phyloP scores from a whole-genome alignment of 1,140 invertebrate genomes.

The Lethrus apterus region DNA sequence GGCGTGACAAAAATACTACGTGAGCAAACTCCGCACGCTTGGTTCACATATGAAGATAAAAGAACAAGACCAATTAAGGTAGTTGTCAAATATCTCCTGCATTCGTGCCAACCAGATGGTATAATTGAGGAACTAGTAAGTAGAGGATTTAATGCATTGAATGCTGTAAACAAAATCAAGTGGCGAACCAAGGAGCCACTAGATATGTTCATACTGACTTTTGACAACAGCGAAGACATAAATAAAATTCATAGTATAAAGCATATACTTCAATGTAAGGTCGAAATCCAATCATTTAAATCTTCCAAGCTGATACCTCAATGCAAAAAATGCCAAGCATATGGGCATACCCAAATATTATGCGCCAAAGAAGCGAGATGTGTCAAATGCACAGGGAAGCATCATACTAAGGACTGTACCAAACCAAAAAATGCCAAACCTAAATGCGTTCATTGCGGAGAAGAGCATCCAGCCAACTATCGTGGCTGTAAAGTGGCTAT shows the following conservation, averaged over 20 bases:
- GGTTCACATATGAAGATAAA: slow-evolving; percentile 17
- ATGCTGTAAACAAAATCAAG: slow-evolving; percentile 16
- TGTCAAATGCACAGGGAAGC: slow-evolving; percentile 34
- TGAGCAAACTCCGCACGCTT: too few relatives aligned
- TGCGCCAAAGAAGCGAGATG: slow-evolving; percentile 20
- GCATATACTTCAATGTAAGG: slow-evolving; percentile 14
- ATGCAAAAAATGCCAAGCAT: too few relatives aligned
- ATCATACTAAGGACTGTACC: slow-evolving; percentile 36
- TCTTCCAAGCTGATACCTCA: background rate
- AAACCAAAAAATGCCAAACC: slow-evolving; percentile 27
- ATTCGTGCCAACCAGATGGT: background rate
- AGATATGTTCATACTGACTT: slow-evolving; percentile 19
- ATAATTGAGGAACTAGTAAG: slow-evolving; percentile 11
- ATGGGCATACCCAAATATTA: slow-evolving; percentile 15
- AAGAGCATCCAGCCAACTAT: slow-evolving; percentile 36
- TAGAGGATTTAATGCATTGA: slow-evolving; percentile 7
- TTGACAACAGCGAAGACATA: slow-evolving; percentile 8
- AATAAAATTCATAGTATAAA: slow-evolving; percentile 12
- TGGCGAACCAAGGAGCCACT: slow-evolving; percentile 17
- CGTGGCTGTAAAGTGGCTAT: slow-evolving; percentile 29
- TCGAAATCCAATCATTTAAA: too few relatives aligned
- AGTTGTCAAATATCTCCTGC: background rate
- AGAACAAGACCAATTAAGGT: slow-evolving; percentile 17
- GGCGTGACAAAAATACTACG: too few relatives aligned
- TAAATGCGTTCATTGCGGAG: slow-evolving; percentile 32